phyloP scores from a whole-genome alignment of 1,140 invertebrate genomes.

The Cotesia vestalis region DNA sequence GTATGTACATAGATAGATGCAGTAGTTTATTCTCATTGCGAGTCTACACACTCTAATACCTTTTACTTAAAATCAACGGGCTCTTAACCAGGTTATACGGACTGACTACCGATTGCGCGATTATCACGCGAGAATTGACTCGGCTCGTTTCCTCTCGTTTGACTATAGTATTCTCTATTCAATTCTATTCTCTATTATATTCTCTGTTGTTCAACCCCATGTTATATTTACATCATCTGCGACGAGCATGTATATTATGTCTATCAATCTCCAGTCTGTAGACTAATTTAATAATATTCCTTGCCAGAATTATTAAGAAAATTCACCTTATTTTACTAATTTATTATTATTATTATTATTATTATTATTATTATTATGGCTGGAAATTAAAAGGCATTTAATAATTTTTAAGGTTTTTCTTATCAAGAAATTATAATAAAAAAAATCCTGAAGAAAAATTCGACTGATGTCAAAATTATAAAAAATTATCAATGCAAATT shows the following conservation, averaged over 20 bases:
- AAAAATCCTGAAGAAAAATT: too few species aligned
- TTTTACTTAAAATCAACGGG: slow-evolving; percentile 49
- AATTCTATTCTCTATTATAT: too few species aligned
- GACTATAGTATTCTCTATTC: too few species aligned
- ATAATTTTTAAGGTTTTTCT: too few species aligned
- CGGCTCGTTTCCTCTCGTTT: slow-evolving; percentile 27
- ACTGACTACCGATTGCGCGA: slow-evolving; percentile 50
- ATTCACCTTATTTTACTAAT: too few species aligned
- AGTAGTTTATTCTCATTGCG: slow-evolving; percentile 46
- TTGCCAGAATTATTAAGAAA: not conserved
- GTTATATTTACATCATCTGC: not conserved
- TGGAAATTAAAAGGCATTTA: too few species aligned
- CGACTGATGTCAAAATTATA: too few species aligned
- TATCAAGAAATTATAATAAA: too few species aligned
- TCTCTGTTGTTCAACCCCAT: slow-evolving; percentile 22
- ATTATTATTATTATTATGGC: too few species aligned
- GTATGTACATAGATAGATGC: slow-evolving; percentile 4
- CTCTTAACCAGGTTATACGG: slow-evolving; percentile 61
- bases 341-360: too few species aligned
- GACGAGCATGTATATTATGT: not conserved
- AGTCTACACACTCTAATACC: slow-evolving; percentile 65
- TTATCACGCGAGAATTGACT: slow-evolving; percentile 50
- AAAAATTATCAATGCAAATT: too few species aligned
- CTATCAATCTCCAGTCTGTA: not conserved
- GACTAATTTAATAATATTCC: not conserved